Conservation (phyloP, 2,888 invertebrate genomes). For the Tanypteryx hageni region DNA sequence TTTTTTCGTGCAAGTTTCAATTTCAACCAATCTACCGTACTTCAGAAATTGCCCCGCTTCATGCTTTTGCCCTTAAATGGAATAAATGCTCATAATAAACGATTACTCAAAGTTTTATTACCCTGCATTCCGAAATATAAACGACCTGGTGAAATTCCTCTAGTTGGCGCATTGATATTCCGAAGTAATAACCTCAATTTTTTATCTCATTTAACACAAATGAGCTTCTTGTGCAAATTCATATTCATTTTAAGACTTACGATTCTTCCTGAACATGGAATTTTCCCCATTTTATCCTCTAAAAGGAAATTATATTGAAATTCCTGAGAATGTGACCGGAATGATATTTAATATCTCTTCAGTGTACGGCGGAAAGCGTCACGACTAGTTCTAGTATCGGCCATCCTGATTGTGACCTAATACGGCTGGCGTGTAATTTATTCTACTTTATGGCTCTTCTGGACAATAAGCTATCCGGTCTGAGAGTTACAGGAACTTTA, state of each 20-base stretch:
- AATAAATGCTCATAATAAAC: background rate
- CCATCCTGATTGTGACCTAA: conserved; percentile 2
- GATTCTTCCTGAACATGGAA: conserved; percentile 33
- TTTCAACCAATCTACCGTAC: too few species aligned
- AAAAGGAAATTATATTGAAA: conserved; percentile 42
- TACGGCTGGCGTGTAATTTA: conserved; percentile 23
- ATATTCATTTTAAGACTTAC: conserved; percentile 44
- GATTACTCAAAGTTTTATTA: background rate
- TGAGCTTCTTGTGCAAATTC: conserved; percentile 28
- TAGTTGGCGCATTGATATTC: background rate
- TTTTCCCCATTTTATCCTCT: conserved; percentile 24
- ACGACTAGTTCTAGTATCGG: conserved; percentile 31
- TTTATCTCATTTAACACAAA: conserved; percentile 21
- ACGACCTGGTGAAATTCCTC: background rate
- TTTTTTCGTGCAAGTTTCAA: too few species aligned
- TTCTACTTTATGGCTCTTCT: conserved; percentile 38
- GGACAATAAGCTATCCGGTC: conserved; percentile 22
- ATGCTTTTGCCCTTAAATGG: background rate
- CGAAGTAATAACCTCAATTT: conserved; percentile 6
- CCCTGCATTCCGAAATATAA: background rate
- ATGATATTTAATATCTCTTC: conserved; percentile 44
- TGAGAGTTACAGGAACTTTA: background rate
- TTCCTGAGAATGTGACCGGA: conserved; percentile 48
- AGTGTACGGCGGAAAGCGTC: background rate
- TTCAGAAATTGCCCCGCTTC: too few species aligned